phyloP scores from a whole-genome alignment of 2,113 vertebrate species.

The Camelus dromedarius region DNA sequence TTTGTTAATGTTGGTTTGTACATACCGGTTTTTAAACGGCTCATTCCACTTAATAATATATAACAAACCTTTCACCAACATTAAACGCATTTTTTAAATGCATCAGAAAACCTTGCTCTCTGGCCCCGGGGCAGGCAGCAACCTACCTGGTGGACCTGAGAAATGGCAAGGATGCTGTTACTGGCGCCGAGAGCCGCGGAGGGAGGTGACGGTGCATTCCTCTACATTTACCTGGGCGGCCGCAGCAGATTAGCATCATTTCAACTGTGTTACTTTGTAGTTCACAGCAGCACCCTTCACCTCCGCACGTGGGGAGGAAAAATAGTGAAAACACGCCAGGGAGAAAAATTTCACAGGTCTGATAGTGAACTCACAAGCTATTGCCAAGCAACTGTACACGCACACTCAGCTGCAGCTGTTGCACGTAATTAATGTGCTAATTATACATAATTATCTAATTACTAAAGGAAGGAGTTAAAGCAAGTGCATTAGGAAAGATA shows the following conservation, averaged over 20 bases:
- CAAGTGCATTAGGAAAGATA: conserved; percentile 55
- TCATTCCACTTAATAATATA: conserved; percentile 13
- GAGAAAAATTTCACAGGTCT: background rate
- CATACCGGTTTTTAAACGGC: background rate
- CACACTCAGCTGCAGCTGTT: conserved; percentile 65
- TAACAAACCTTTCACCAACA: background rate
- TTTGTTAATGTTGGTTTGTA: too few species aligned
- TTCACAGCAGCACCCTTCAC: background rate
- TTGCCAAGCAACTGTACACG: background rate
- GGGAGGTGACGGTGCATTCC: fast-evolving
- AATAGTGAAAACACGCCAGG: background rate
- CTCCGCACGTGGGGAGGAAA: background rate
- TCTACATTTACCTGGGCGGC: background rate
- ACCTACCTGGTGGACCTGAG: fast-evolving
- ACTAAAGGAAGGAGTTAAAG: conserved; percentile 72
- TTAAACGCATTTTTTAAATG: background rate
- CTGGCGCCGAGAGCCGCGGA: fast-evolving
- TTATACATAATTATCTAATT: conserved; percentile 81
- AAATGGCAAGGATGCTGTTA: background rate
- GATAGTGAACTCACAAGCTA: conserved; percentile 64
- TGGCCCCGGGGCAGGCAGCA: background rate
- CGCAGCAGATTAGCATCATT: background rate
- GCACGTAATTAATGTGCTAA: conserved; percentile 78
- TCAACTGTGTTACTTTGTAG: background rate
- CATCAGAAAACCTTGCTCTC: too few species aligned